These are phyloP conservation scores for Prosapia bicincta DNA, from an alignment of 2,888 invertebrate genomes.

Conservation along the genomic window DNA sequence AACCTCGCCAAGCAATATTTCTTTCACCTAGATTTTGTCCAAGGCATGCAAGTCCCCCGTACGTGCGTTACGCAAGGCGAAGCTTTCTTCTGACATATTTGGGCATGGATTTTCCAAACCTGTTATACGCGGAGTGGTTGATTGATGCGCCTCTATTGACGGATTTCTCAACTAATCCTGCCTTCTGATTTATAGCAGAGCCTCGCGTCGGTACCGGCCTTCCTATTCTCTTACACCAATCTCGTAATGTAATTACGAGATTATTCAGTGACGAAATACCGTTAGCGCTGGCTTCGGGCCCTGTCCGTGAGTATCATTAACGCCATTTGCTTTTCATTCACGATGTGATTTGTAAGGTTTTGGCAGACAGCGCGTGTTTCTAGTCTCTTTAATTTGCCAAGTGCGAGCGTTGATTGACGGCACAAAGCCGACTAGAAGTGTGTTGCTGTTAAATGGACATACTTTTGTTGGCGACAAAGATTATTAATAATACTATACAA, in stretches of 20 bases:
- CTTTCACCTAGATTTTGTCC: background rate
- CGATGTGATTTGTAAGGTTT: background rate
- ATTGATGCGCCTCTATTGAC: background rate
- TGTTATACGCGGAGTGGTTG: background rate
- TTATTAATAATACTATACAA: too few species aligned
- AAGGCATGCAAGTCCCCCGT: background rate
- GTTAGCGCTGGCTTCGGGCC: background rate
- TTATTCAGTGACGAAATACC: background rate
- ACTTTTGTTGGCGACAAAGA: too few species aligned
- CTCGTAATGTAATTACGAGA: background rate
- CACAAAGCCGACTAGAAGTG: too few species aligned
- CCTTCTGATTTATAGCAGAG: background rate
- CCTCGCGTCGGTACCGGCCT: background rate
- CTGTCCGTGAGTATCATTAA: background rate
- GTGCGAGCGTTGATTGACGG: background rate
- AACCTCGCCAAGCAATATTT: background rate
- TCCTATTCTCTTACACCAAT: background rate
- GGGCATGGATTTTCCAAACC: conserved; percentile 2
- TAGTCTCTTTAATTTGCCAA: background rate
- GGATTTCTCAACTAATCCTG: background rate
- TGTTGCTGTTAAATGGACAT: too few species aligned
- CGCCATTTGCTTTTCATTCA: background rate
- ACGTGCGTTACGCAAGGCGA: background rate
- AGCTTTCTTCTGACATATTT: background rate
- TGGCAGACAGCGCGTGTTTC: background rate